phyloP scores from a whole-genome alignment of 1,140 invertebrate genomes.

The Holcopasites calliopsidis region DNA sequence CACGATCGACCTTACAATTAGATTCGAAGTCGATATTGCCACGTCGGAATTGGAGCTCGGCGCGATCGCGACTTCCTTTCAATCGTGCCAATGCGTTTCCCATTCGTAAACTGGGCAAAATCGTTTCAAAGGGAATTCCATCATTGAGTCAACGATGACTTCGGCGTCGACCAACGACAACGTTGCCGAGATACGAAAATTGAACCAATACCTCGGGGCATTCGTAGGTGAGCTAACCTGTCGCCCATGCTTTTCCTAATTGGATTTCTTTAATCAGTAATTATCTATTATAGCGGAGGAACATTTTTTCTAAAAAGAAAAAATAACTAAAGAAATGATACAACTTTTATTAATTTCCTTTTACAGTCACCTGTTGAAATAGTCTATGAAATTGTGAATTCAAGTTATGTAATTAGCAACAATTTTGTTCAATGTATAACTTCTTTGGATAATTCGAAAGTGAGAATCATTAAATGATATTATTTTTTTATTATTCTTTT shows the following conservation, averaged over 20 bases:
- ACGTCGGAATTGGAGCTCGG: background rate
- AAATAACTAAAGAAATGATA: background rate
- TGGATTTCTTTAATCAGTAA: background rate
- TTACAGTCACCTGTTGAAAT: no score
- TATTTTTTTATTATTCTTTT: no score
- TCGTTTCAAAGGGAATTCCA: background rate
- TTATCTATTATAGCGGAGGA: no score
- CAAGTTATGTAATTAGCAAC: no score
- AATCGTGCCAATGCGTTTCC: background rate
- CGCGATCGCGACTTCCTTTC: background rate
- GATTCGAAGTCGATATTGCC: constrained; percentile 14
- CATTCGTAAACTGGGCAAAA: background rate
- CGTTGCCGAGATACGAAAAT: constrained; percentile 42
- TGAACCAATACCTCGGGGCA: constrained; percentile 70
- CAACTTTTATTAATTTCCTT: background rate
- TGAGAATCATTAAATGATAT: no score
- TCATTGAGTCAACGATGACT: constrained; percentile 27
- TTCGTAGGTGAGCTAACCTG: constrained; percentile 65
- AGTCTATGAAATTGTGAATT: no score
- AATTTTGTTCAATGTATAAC: no score
- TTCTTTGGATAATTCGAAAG: no score
- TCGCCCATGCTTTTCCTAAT: background rate
- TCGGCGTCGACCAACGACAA: constrained; percentile 28
- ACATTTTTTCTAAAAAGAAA: background rate
- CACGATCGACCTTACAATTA: constrained; percentile 33